These are phyloP conservation scores for Rallus crepitans DNA, from an alignment of 2,797 vertebrate species.

Conservation along the genomic window DNA sequence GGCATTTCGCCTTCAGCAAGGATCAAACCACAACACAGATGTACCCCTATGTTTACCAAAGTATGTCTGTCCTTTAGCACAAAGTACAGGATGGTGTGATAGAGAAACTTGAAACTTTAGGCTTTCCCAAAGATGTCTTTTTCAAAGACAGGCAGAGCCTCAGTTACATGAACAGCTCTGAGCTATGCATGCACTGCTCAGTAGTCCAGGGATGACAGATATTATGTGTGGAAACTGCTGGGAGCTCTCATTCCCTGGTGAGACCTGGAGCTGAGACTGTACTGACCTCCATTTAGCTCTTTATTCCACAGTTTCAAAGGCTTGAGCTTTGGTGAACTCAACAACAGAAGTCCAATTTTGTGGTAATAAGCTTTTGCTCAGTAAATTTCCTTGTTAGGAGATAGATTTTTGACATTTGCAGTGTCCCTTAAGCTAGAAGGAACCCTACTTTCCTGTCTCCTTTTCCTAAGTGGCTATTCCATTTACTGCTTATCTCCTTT, in stretches of 20 bases:
- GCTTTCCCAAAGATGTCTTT: background rate
- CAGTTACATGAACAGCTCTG: background rate
- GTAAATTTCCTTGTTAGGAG: background rate
- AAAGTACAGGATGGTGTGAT: background rate
- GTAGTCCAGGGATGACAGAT: background rate
- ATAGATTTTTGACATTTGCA: background rate
- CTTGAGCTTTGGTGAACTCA: background rate
- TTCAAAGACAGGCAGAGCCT: background rate
- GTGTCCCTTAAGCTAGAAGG: background rate
- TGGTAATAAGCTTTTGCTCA: background rate
- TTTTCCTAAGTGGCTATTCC: background rate
- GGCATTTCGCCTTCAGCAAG: no score
- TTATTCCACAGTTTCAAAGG: background rate
- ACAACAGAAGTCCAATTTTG: background rate
- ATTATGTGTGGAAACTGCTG: background rate
- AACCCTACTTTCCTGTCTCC: background rate
- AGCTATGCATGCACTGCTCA: background rate
- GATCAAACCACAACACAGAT: background rate
- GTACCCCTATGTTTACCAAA: accelerated
- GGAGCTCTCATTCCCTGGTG: background rate
- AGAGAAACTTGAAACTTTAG: background rate
- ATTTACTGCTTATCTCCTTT: background rate
- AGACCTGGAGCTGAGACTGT: background rate
- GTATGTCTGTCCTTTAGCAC: background rate
- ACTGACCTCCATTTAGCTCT: background rate